phyloP scores from a whole-genome alignment of 2,797 vertebrate species.

The Muscicapa striata region DNA sequence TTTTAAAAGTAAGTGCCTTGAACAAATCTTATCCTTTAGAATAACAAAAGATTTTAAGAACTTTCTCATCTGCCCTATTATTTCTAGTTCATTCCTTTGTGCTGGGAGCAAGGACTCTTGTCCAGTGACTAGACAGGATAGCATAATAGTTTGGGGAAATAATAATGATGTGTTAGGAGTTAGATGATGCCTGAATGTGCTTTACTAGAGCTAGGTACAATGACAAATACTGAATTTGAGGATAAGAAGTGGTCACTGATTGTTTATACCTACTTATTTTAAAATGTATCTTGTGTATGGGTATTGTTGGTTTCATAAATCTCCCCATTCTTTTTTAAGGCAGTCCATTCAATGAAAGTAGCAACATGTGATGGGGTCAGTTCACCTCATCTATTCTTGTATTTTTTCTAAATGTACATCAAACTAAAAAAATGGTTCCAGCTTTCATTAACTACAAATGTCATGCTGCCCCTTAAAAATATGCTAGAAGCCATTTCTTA shows the following conservation, averaged over 20 bases:
- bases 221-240: background rate
- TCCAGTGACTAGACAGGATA: background rate
- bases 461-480: constrained; percentile 1
- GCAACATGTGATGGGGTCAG: constrained; percentile 35
- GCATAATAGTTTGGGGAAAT: background rate
- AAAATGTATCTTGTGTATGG: background rate
- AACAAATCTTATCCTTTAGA: background rate
- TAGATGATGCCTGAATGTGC: background rate
- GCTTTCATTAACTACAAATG: constrained; percentile 19
- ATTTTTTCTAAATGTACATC: constrained; percentile 49
- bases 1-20: background rate
- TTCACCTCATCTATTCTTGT: constrained; percentile 69
- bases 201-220: background rate
- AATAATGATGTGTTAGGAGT: background rate
- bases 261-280: background rate
- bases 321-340: background rate
- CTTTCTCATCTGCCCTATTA: background rate
- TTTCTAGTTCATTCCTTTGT: background rate
- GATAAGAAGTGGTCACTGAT: background rate
- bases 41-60: background rate
- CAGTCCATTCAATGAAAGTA: constrained; percentile 57
- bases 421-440: constrained; percentile 50
- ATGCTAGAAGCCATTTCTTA: background rate
- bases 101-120: background rate
- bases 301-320: background rate